A percentile compares a stretch with the other conserved stretches of the same genome.
These are phyloP conservation scores for Sander lucioperca DNA, from an alignment of 2,113 vertebrate species.

Conservation along the genomic window DNA sequence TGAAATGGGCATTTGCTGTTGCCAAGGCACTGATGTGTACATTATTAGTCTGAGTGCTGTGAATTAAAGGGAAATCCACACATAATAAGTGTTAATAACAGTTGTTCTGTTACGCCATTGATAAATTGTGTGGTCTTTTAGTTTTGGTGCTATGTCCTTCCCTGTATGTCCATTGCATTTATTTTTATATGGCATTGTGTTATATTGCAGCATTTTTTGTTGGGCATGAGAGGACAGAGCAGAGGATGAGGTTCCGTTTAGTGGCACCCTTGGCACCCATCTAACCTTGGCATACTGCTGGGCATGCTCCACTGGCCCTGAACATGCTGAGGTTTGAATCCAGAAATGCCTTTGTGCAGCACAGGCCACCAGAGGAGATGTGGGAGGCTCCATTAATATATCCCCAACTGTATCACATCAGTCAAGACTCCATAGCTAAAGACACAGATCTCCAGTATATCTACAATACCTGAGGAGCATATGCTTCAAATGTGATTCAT, in stretches of 20 bases:
- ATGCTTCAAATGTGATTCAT: constrained; percentile 36
- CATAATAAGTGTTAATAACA: constrained; percentile 7
- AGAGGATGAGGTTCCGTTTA: constrained; percentile 78
- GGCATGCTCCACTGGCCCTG: constrained; percentile 77
- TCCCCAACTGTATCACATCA: constrained; percentile 63
- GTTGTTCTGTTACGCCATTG: neutral
- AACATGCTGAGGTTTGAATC: constrained; percentile 85
- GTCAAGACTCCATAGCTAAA: constrained; percentile 49
- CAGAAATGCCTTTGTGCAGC: constrained; percentile 80
- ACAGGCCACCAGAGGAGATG: constrained; percentile 75
- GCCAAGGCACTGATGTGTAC: constrained; percentile 59
- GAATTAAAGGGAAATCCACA: constrained; percentile 28
- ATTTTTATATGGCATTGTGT: constrained; percentile 54
- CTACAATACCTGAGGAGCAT: constrained; percentile 23
- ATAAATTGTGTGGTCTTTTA: constrained; percentile 9
- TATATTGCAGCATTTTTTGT: constrained; percentile 64
- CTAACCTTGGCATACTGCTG: constrained; percentile 83
- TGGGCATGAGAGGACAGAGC: constrained; percentile 61
- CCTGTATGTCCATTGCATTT: constrained; percentile 26
- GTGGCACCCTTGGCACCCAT: constrained; percentile 83
- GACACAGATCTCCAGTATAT: constrained; percentile 38
- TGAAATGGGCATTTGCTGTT: constrained; percentile 60
- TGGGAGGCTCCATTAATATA: constrained; percentile 69
- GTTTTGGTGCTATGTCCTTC: constrained; percentile 26
- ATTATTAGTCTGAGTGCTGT: constrained; percentile 45